A percentile compares a stretch with the other conserved stretches of the same genome.
Conservation (phyloP, 2,888 invertebrate species). For the Chrysomela aeneicollis region DNA sequence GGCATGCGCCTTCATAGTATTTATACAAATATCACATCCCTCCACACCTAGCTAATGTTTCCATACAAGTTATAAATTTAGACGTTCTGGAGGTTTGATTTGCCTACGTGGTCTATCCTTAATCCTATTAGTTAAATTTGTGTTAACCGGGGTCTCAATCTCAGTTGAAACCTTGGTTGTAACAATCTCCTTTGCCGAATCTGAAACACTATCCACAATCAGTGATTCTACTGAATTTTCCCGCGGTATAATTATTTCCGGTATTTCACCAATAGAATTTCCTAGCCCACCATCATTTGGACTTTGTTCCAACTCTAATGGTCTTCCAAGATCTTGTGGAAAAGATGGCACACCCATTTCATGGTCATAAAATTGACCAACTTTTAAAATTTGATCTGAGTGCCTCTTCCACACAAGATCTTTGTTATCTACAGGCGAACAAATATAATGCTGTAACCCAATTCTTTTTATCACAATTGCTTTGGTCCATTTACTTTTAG, state of each 20-base stretch:
- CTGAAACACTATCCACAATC: slow-evolving; percentile 4
- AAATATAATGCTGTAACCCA: slow-evolving; percentile 18
- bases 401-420: slow-evolving; percentile 21
- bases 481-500: slow-evolving; percentile 8
- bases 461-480: slow-evolving; percentile 3
- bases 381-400: slow-evolving; percentile 14
- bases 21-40: slow-evolving; percentile 20
- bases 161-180: too few relatives aligned
- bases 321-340: slow-evolving; percentile 2
- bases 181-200: slow-evolving; percentile 3
- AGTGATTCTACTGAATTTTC: background rate
- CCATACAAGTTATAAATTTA: slow-evolving; percentile 13
- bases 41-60: slow-evolving; percentile 12
- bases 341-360: slow-evolving; percentile 8
- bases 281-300: background rate
- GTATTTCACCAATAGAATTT: background rate
- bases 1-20: too few relatives aligned
- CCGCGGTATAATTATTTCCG: background rate
- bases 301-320: slow-evolving; percentile 3
- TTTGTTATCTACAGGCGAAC: slow-evolving; percentile 17
- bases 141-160: background rate
- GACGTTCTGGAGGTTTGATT: slow-evolving; percentile 13
- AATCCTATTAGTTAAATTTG: background rate
- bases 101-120: slow-evolving; percentile 13
- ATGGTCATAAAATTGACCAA: slow-evolving; percentile 19